A percentile compares a stretch with the other conserved stretches of the same genome.
Evolutionary conservation across 2,797 vertebrate species (phyloP).

Genomic region (Acanthiza pusilla): DNA sequence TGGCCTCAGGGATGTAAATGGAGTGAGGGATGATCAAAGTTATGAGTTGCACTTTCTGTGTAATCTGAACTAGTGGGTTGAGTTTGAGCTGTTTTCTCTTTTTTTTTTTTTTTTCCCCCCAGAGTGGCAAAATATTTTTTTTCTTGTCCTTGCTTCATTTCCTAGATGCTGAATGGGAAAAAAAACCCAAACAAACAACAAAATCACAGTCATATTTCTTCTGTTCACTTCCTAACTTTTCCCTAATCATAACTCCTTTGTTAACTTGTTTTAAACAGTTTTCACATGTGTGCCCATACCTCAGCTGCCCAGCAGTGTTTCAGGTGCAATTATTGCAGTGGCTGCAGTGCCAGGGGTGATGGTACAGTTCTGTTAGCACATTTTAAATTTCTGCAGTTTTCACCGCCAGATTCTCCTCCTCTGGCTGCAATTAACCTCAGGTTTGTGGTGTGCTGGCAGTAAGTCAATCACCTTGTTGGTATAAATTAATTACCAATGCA

Average conservation of each 20-base stretch:
- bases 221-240: not conserved
- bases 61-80: not conserved
- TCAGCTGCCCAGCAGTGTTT: not conserved
- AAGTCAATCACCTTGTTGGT: not conserved
- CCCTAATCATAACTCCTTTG: not conserved
- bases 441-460: not conserved
- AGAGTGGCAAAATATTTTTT: not conserved
- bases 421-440: not conserved
- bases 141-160: not conserved
- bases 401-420: not conserved
- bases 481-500: not conserved
- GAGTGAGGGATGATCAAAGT: not conserved
- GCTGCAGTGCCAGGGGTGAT: not conserved
- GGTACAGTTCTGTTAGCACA: accelerated
- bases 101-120: not conserved
- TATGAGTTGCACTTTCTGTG: not conserved
- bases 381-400: not conserved
- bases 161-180: not conserved
- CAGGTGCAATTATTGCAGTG: too few relatives aligned
- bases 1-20: not conserved
- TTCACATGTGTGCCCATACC: not conserved
- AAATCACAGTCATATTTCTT: not conserved
- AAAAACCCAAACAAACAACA: not conserved
- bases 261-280: not conserved
- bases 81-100: not conserved